Evolutionary conservation across 2,113 vertebrate genomes (phyloP).

Genomic region (Erythrocercus mccallii): DNA sequence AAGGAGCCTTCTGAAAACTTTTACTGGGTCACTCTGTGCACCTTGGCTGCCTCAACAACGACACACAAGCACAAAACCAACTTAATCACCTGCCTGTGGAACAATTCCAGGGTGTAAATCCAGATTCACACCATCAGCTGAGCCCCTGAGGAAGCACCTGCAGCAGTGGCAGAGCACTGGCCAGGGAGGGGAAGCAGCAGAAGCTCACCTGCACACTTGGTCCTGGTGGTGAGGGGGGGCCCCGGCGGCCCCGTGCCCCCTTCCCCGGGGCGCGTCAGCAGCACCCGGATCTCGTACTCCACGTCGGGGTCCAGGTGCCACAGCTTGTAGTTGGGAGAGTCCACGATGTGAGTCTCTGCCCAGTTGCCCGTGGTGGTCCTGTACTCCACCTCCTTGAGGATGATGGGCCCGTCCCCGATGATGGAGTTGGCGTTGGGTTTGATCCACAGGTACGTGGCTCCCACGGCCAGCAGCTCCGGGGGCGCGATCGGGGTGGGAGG

Average conservation of each 20-base stretch:
- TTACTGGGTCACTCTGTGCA: neutral
- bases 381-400: conserved; percentile 95
- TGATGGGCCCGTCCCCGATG: conserved; percentile 96
- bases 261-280: conserved; percentile 91
- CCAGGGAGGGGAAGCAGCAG: accelerated
- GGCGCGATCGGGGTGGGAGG: conserved; percentile 95
- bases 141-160: neutral
- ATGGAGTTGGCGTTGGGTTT: conserved; percentile 98
- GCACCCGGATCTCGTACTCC: conserved; percentile 96
- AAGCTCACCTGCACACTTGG: conserved; percentile 90
- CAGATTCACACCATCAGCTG: neutral
- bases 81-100: neutral
- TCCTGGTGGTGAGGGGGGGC: conserved; percentile 90
- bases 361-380: conserved; percentile 92
- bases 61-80: neutral
- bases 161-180: neutral
- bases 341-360: conserved; percentile 93
- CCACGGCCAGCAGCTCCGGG: conserved; percentile 90
- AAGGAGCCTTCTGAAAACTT: neutral
- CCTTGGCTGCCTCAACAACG: neutral
- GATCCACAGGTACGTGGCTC: conserved; percentile 97
- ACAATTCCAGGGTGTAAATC: neutral
- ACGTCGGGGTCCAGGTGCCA: conserved; percentile 97
- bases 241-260: conserved; percentile 93
- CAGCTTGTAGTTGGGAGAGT: conserved; percentile 93